Percentiles rank a stretch among this genome's conserved stretches.
These are phyloP conservation scores for Oryzias celebensis DNA, from an alignment of 2,113 vertebrate genomes.

Conservation along the genomic window DNA sequence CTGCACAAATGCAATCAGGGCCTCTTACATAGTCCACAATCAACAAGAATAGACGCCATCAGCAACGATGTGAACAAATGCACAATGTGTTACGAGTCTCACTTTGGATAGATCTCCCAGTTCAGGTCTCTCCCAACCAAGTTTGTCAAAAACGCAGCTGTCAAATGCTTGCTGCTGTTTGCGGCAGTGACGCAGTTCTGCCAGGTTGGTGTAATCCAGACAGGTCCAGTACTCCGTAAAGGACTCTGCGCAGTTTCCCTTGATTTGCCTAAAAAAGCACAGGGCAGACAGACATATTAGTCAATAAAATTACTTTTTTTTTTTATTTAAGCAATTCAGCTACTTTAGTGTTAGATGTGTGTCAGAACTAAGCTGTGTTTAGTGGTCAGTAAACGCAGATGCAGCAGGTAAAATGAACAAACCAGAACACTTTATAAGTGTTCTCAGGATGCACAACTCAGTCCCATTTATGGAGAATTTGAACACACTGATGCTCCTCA, in stretches of 20 bases:
- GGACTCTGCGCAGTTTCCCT: constrained; percentile 88
- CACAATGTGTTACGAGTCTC: constrained; percentile 40
- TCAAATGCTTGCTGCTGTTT: constrained; percentile 89
- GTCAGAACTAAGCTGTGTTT: too few relatives aligned
- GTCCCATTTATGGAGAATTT: too few relatives aligned
- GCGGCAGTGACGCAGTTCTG: constrained; percentile 85
- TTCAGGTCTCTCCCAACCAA: constrained; percentile 92
- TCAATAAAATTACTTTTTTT: constrained; percentile 23
- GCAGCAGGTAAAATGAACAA: too few relatives aligned
- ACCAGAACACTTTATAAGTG: too few relatives aligned
- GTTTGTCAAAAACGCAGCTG: constrained; percentile 90
- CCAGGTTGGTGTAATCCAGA: constrained; percentile 81
- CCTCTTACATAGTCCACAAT: constrained; percentile 34
- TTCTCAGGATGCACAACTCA: too few relatives aligned
- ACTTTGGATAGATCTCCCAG: constrained; percentile 96
- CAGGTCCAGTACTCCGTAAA: constrained; percentile 98
- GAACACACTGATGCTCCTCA: too few relatives aligned
- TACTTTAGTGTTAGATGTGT: too few relatives aligned
- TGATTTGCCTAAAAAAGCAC: constrained; percentile 83
- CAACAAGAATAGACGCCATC: constrained; percentile 42
- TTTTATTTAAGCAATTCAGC: neutral
- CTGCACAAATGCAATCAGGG: constrained; percentile 48
- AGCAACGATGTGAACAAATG: constrained; percentile 20
- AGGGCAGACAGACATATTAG: constrained; percentile 6
- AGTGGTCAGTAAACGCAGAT: too few relatives aligned